Evolutionary conservation across 2,888 invertebrate species (phyloP).

Genomic region (Oligia fasciuncula): DNA sequence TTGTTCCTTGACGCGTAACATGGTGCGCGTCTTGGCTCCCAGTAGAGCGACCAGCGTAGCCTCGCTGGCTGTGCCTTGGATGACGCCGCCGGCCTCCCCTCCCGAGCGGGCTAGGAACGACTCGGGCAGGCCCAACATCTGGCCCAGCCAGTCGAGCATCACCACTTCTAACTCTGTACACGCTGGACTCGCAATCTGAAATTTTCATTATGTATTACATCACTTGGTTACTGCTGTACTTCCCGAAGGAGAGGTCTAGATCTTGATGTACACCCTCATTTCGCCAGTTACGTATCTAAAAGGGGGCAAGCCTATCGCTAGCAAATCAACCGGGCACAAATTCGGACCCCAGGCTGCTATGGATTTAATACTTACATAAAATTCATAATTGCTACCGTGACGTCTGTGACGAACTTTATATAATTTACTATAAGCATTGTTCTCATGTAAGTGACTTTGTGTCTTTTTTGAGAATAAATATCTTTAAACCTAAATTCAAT

Average conservation of each 20-base stretch:
- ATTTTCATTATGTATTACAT: constrained; percentile 36
- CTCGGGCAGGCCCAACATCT: constrained; percentile 96
- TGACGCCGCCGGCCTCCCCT: constrained; percentile 96
- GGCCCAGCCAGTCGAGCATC: constrained; percentile 98
- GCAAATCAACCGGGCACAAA: not conserved
- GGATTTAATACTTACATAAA: too few relatives aligned
- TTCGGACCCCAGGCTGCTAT: not conserved
- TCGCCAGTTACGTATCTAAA: not conserved
- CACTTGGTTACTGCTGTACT: not conserved
- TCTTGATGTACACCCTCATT: not conserved
- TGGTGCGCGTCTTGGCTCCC: constrained; percentile 95
- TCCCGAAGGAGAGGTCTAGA: too few relatives aligned
- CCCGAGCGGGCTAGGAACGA: constrained; percentile 95
- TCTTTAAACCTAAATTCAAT: too few relatives aligned
- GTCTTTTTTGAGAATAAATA: too few relatives aligned
- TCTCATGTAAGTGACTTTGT: too few relatives aligned
- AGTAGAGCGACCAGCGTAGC: constrained; percentile 97
- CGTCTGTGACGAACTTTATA: too few relatives aligned
- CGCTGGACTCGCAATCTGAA: constrained; percentile 97
- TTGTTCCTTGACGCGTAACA: constrained; percentile 92
- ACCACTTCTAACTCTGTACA: constrained; percentile 98
- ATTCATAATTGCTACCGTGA: too few relatives aligned
- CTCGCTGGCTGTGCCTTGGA: constrained; percentile 98
- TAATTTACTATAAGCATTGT: too few relatives aligned
- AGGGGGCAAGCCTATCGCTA: not conserved